These are phyloP conservation scores for Steinernema hermaphroditum DNA, from an alignment of 2,888 invertebrate species.

Conservation along the genomic window DNA sequence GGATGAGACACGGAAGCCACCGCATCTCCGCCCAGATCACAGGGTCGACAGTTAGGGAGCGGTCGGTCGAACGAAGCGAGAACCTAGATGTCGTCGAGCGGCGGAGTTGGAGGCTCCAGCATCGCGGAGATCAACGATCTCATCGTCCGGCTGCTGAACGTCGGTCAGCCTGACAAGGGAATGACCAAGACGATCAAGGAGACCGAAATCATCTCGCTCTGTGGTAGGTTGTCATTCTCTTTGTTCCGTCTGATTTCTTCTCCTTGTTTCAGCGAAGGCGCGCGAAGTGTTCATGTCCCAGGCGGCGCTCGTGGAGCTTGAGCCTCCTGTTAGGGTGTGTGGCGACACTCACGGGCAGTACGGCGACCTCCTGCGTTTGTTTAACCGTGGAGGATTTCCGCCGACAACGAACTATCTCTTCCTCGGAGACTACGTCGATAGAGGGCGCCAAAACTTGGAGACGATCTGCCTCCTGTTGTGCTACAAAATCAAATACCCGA, in stretches of 20 bases:
- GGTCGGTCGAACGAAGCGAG: not conserved
- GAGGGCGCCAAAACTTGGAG: conserved; percentile 47
- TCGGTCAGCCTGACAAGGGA: conserved; percentile 37
- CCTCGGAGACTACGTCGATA: conserved; percentile 51
- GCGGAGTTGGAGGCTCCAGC: not conserved
- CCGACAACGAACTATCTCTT: conserved; percentile 52
- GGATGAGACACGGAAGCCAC: no score
- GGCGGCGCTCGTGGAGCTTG: conserved; percentile 48
- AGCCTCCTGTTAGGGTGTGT: conserved; percentile 55
- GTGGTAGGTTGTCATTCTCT: conserved; percentile 30
- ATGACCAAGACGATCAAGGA: conserved; percentile 36
- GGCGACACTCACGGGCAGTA: conserved; percentile 61
- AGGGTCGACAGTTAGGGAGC: not conserved
- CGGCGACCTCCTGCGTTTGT: conserved; percentile 53
- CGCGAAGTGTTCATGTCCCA: conserved; percentile 46
- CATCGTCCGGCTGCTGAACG: conserved; percentile 36
- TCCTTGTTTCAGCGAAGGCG: conserved; percentile 35
- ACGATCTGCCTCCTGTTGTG: conserved; percentile 45
- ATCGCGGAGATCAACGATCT: conserved; percentile 31
- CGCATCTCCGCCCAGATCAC: not conserved
- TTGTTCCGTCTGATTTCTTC: not conserved
- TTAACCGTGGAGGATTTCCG: conserved; percentile 54
- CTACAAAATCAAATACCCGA: conserved; percentile 47
- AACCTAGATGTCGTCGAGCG: conserved; percentile 1
- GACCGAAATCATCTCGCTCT: conserved; percentile 35